Conservation (phyloP, 2,888 invertebrate species). For the Meandrusa payeni region DNA sequence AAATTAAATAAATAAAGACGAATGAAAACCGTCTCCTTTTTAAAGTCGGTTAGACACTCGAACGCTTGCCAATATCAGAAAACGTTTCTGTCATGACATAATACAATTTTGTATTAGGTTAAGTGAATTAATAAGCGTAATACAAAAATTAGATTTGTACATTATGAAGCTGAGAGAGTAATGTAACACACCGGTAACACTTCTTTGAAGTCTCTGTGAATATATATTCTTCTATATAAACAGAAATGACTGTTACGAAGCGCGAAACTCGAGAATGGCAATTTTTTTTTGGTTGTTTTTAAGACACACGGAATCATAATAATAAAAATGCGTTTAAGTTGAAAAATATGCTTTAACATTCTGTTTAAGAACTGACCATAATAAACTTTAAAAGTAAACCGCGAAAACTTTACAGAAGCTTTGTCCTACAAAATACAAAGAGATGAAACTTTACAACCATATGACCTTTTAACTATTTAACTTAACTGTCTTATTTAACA, state of each 20-base stretch:
- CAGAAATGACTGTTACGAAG: too few species aligned
- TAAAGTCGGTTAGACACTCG: too few species aligned
- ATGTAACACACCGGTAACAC: background rate
- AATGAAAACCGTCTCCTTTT: too few species aligned
- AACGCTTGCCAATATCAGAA: too few species aligned
- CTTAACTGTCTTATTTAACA: background rate
- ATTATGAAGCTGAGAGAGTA: background rate
- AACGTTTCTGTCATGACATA: background rate
- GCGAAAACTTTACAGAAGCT: slow-evolving; percentile 7
- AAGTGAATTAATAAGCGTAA: slow-evolving; percentile 9
- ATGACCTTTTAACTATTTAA: slow-evolving; percentile 7
- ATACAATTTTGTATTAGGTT: slow-evolving; percentile 2
- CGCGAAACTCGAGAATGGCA: too few species aligned
- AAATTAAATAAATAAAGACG: too few species aligned
- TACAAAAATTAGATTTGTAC: slow-evolving; percentile 11
- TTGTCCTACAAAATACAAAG: slow-evolving; percentile 7
- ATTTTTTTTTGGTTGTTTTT: too few species aligned
- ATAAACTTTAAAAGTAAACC: slow-evolving; percentile 9
- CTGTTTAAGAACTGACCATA: slow-evolving; percentile 4
- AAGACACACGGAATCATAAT: too few species aligned
- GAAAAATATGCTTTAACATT: too few species aligned
- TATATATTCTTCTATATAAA: too few species aligned
- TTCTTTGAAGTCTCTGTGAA: too few species aligned
- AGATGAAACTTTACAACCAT: slow-evolving; percentile 8
- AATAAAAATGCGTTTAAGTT: too few species aligned